These are phyloP conservation scores for Madoqua kirkii DNA, from an alignment of 2,113 vertebrate species.

Conservation along the genomic window DNA sequence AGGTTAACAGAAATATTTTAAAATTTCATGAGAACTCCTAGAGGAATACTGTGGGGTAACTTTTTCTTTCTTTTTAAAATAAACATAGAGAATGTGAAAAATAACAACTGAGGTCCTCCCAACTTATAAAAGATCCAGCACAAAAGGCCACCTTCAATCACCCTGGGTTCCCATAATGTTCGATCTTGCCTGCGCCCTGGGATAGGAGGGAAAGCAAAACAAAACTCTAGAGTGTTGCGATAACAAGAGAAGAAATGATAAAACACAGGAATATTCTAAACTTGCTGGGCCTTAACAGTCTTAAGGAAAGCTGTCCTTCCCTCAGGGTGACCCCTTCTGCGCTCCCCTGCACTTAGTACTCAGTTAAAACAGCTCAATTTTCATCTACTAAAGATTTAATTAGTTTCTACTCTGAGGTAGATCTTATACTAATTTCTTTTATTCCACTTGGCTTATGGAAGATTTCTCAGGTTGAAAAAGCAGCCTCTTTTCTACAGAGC, in stretches of 20 bases:
- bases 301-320: not conserved
- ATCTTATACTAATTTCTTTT: not conserved
- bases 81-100: not conserved
- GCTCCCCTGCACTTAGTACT: not conserved
- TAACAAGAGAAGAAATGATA: not conserved
- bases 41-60: not conserved
- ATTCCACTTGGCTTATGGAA: not conserved
- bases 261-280: not conserved
- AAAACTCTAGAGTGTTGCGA: not conserved
- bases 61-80: not conserved
- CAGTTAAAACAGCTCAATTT: not conserved
- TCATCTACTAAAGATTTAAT: not conserved
- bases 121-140: not conserved
- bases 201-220: not conserved
- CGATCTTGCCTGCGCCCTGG: not conserved
- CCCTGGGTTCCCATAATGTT: not conserved
- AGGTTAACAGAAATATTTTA: not conserved
- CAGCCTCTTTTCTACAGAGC: not conserved
- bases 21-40: not conserved
- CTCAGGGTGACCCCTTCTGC: not conserved
- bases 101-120: not conserved
- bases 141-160: not conserved
- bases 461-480: not conserved
- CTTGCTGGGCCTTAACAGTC: not conserved
- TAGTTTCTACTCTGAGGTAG: not conserved